These are phyloP conservation scores for Gambusia yucatana DNA, from an alignment of 2,797 vertebrate genomes.

Conservation along the genomic window DNA sequence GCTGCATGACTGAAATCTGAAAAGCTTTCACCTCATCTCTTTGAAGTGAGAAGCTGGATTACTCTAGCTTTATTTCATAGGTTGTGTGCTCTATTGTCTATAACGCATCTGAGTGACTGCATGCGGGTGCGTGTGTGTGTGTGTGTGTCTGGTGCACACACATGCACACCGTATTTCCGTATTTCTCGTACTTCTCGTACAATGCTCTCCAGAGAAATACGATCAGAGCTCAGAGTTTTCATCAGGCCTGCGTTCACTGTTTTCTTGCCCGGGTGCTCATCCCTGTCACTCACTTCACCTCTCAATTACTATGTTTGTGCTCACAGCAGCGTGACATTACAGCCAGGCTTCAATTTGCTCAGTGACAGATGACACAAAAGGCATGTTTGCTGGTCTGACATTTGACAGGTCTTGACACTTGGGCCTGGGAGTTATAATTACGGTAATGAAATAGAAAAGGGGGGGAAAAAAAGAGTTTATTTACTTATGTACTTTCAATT, in stretches of 20 bases:
- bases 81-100: constrained; percentile 69
- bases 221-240: constrained; percentile 67
- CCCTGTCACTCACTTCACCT: constrained; percentile 81
- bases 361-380: constrained; percentile 75
- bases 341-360: constrained; percentile 81
- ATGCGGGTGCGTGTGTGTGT: background rate
- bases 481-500: constrained; percentile 61
- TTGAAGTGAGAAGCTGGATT: constrained; percentile 74
- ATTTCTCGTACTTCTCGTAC: constrained; percentile 68
- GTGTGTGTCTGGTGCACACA: constrained; percentile 32
- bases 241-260: constrained; percentile 69
- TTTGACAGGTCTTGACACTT: constrained; percentile 65
- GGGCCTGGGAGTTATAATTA: constrained; percentile 66
- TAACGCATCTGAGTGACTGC: constrained; percentile 50
- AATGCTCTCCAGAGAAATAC: constrained; percentile 68
- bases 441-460: constrained; percentile 66
- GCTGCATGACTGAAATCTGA: constrained; percentile 71
- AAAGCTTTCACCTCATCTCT: constrained; percentile 74
- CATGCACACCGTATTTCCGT: constrained; percentile 32
- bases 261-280: constrained; percentile 80
- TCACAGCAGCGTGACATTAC: constrained; percentile 82
- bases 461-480: constrained; percentile 38
- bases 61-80: constrained; percentile 70
- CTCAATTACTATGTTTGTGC: constrained; percentile 85
- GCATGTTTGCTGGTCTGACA: constrained; percentile 72